Evolutionary conservation across 2,797 vertebrate species (phyloP), one percentile per base, ranked within the genome.

Genomic region (Sciurus vulgaris): DNA sequence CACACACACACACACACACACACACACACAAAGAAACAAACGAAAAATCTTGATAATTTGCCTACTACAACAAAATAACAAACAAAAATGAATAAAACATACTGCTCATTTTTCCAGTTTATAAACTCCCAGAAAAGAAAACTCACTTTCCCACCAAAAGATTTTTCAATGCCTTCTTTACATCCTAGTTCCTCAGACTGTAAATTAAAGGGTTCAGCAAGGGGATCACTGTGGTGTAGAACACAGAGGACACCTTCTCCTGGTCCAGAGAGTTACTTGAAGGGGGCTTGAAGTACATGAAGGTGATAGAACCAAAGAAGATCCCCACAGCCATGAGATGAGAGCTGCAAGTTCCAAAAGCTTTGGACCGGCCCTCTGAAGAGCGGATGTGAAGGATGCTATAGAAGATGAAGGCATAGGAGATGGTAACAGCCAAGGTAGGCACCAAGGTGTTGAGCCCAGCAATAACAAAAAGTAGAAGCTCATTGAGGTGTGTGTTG

Each of bases 171-270:
- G 87, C 94, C 61, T 38, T 87, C 56, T 97, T 97, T 33, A 97
- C 95, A 77, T 97, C 96, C 44, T 83, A 86, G 14, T 97, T 97
- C 18, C 95, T 95, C 65, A 96, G 86, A 72, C 85, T 96, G 24
- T 93, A 95, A 54, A 94, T 96, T 33, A 97, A 22, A 26, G 93
- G 93, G 38, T 96, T 97, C 70, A 97, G 72, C 95, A 96, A 76
- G 22, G 94, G 95, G 11, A 97, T 94, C 30, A 92, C 79, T 10
- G 87, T 84, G 44, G 95, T 94, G 5, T 96, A 90, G 47, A 97
- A 97, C 4, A 96, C 70, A 15, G 94, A 97, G 35, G 91, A 96
- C 51, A 97, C 74, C 59, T 96, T 97, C 28, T 96, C 89, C 24
- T 97, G 78, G 10, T 96, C 67, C 28, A 94, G 73, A 82, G 38